A percentile compares a stretch with the other conserved stretches of the same genome.
These are phyloP conservation scores for Pelvicachromis taeniatus DNA, from an alignment of 2,113 vertebrate genomes.

Conservation along the genomic window DNA sequence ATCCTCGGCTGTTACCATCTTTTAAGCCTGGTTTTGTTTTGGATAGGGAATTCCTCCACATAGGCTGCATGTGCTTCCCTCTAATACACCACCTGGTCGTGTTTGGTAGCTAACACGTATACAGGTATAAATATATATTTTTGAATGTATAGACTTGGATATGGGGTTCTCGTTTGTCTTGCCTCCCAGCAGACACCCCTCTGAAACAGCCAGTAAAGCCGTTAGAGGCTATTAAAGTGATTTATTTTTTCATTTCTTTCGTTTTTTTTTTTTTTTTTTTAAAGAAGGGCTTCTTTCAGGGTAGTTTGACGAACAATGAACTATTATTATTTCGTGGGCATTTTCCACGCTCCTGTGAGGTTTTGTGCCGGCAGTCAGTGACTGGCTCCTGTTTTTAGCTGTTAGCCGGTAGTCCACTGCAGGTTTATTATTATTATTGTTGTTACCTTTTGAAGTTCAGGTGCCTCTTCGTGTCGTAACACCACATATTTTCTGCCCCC, in stretches of 20 bases:
- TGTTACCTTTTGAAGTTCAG: constrained; percentile 4
- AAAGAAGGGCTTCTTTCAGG: not conserved
- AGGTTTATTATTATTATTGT: not conserved
- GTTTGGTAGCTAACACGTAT: not conserved
- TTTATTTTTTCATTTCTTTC: not conserved
- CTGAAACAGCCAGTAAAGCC: constrained; percentile 11
- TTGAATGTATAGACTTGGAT: not conserved
- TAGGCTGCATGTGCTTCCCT: constrained; percentile 24
- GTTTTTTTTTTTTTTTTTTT: not conserved
- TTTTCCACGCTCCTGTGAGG: constrained; percentile 17
- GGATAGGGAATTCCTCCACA: constrained; percentile 30
- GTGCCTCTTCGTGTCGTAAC: not conserved
- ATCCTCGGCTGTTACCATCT: not conserved
- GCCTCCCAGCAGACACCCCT: not conserved
- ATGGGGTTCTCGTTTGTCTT: constrained; percentile 26
- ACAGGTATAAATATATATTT: not conserved
- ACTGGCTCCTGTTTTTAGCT: not conserved
- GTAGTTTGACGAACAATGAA: constrained; percentile 35
- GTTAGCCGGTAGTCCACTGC: not conserved
- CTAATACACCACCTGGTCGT: not conserved
- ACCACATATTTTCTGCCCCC: not conserved
- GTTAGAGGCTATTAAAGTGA: constrained; percentile 9
- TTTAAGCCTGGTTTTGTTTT: not conserved
- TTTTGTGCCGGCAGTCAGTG: not conserved
- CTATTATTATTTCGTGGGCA: constrained; percentile 1